Evolutionary conservation across 2,888 invertebrate species (phyloP).

Genomic region (Brenthis daphne): DNA sequence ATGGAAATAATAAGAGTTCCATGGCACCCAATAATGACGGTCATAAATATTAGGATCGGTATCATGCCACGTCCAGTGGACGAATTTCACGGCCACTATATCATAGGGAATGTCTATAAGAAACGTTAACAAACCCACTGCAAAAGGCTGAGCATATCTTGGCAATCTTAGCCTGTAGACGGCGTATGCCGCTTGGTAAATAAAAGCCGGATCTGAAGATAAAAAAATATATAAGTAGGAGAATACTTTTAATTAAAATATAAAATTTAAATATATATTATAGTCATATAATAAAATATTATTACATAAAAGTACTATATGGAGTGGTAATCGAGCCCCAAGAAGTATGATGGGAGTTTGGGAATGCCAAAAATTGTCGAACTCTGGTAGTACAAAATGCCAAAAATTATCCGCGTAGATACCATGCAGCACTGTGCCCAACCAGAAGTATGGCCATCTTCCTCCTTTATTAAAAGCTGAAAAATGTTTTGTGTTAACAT

Average conservation of each 20-base stretch:
- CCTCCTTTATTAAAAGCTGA: conserved; percentile 87
- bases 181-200: conserved; percentile 83
- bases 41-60: conserved; percentile 87
- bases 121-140: conserved; percentile 87
- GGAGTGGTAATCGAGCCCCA: conserved; percentile 87
- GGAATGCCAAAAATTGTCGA: conserved; percentile 93
- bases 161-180: conserved; percentile 81
- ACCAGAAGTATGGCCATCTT: conserved; percentile 88
- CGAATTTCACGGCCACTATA: conserved; percentile 88
- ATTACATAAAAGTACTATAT: conserved; percentile 88
- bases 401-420: conserved; percentile 86
- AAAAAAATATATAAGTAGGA: not conserved
- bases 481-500: conserved; percentile 32
- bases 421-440: conserved; percentile 88
- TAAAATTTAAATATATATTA: too few relatives aligned
- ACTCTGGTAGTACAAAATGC: conserved; percentile 86
- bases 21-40: conserved; percentile 91
- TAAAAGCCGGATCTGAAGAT: conserved; percentile 82
- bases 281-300: conserved; percentile 38
- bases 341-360: conserved; percentile 88
- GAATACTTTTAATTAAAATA: not conserved
- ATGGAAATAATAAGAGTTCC: conserved; percentile 93
- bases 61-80: conserved; percentile 94
- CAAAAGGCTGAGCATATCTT: conserved; percentile 83
- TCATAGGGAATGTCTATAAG: conserved; percentile 91